phyloP scores from a whole-genome alignment of 1,140 invertebrate species.

The Pachyrhynchus sulphureomaculatus region DNA sequence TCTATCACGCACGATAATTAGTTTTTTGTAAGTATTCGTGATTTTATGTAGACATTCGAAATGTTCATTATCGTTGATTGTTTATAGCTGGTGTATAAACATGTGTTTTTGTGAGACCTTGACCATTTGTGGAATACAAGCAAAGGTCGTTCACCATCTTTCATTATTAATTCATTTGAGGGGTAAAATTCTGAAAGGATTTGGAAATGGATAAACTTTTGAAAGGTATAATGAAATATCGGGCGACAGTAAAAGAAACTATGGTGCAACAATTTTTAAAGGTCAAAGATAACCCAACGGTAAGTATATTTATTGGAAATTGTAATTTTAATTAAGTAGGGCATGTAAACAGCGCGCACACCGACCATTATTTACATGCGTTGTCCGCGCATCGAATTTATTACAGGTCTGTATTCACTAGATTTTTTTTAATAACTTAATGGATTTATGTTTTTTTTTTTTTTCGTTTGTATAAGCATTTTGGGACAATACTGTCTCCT shows the following conservation, averaged over 20 bases:
- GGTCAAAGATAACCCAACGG: constrained; percentile 84
- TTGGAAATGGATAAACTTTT: constrained; percentile 78
- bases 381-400: background rate
- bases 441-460: too few relatives aligned
- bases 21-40: too few relatives aligned
- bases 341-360: background rate
- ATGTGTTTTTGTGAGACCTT: constrained; percentile 23
- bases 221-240: constrained; percentile 84
- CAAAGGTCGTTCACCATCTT: constrained; percentile 10
- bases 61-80: constrained; percentile 2
- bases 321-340: background rate
- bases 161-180: constrained; percentile 7
- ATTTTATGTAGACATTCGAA: too few relatives aligned
- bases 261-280: constrained; percentile 90
- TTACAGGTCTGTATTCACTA: background rate
- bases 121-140: constrained; percentile 10
- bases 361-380: background rate
- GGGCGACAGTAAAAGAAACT: constrained; percentile 72
- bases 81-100: background rate
- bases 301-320: constrained; percentile 53
- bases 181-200: constrained; percentile 6
- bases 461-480: too few relatives aligned
- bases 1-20: too few relatives aligned
- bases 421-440: too few relatives aligned
- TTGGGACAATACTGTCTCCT: too few relatives aligned